Evolutionary conservation across 2,797 vertebrate species (phyloP), one percentile per base, ranked within the genome.

Genomic region (Uromys caudimaculatus): DNA sequence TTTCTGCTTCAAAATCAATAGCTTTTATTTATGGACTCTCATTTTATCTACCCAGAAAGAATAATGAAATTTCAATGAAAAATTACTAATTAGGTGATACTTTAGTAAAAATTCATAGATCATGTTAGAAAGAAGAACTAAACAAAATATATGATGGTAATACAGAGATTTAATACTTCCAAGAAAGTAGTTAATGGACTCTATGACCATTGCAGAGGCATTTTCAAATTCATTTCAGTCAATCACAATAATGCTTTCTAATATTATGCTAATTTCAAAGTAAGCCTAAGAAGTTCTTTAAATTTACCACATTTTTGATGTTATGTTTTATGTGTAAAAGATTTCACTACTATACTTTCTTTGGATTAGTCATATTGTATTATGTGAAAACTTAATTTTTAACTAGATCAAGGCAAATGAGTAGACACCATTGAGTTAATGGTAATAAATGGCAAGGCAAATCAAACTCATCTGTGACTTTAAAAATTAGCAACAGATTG

Each of bases 271-370:
- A 16, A 84, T 73, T 64, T 76, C n/a, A 82, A 62, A 32, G 88
- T 84, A 62, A 41, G 1, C 50, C 64, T 76, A 76, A 73, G 21
- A 41, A 9, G 1, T 88, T 52, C 21, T 78, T 85, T 73, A 35
- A 52, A 32, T 89, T 89, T 19, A n/a, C 54, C 50, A 94, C 27
- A 17, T 41, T 95, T 95, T 69, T 69, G 10, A 50, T 64, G 86
- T 87, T 76, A 47, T 44, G 71, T 6, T 12, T 52, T 58, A 67
- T 73, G 10, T 86, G 24, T 9, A 83, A 90, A 60, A 0, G 0
- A 13, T 4, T 83, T 76, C 24, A 89, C 6, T 75, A 77, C 75
- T 58, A 44, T 90, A 13, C 38, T 81, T 92, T 69, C 32, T 64
- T 83, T 83, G n/a, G 2, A 7, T 77, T 71, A 5, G 2, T 27